phyloP scores from a whole-genome alignment of 2,888 invertebrate genomes.

The Eristalis pertinax region DNA sequence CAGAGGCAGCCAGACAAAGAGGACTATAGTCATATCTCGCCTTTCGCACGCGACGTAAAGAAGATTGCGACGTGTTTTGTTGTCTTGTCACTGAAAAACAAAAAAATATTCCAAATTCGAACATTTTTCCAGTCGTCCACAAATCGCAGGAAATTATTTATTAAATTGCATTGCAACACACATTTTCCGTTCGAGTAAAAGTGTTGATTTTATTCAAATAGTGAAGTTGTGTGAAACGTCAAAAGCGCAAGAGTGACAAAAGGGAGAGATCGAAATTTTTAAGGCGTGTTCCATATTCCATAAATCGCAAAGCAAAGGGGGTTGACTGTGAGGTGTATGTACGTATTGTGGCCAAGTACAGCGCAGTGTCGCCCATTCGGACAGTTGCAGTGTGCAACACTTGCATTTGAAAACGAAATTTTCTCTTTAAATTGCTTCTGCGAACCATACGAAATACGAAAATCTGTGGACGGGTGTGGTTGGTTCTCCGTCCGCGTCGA shows the following conservation, averaged over 20 bases:
- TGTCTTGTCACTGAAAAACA: slow-evolving; percentile 55
- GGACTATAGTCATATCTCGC: slow-evolving; percentile 64
- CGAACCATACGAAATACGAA: slow-evolving; percentile 24
- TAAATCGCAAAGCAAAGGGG: not conserved
- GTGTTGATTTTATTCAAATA: slow-evolving; percentile 17
- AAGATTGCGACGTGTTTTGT: slow-evolving; percentile 70
- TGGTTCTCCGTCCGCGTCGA: slow-evolving; percentile 30
- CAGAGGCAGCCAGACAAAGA: slow-evolving; percentile 61
- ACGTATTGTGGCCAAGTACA: slow-evolving; percentile 2
- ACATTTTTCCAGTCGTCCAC: slow-evolving; percentile 22
- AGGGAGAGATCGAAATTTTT: slow-evolving; percentile 54
- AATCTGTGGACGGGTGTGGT: slow-evolving; percentile 52
- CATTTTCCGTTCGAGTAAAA: slow-evolving; percentile 31
- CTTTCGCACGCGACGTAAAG: slow-evolving; percentile 63
- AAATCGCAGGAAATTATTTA: slow-evolving; percentile 4
- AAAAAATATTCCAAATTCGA: slow-evolving; percentile 32
- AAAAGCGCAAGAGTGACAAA: slow-evolving; percentile 32
- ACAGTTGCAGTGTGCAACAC: slow-evolving; percentile 66
- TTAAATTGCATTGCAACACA: slow-evolving; percentile 23
- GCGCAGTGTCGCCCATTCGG: slow-evolving; percentile 25
- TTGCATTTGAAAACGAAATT: slow-evolving; percentile 58
- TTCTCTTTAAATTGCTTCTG: slow-evolving; percentile 30
- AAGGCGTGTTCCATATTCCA: slow-evolving; percentile 62
- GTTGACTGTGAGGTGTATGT: slow-evolving; percentile 36
- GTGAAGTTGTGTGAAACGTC: slow-evolving; percentile 42